Conservation (phyloP, 2,888 invertebrate genomes). For the Lasioglossum villosulum region DNA sequence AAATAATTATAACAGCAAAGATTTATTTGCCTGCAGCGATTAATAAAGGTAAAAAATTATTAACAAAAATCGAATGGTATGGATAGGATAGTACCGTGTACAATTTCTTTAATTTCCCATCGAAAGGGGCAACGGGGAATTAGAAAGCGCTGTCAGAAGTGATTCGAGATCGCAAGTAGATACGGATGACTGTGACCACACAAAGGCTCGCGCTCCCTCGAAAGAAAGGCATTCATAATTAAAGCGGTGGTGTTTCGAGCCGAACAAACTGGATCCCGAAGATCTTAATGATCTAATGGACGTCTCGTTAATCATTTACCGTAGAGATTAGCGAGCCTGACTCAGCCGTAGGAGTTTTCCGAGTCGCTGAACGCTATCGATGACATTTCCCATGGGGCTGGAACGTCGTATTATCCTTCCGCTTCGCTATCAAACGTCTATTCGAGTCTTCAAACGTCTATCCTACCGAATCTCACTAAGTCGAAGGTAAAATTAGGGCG, state of each 20-base stretch:
- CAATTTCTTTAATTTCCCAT: background rate
- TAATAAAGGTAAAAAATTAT: background rate
- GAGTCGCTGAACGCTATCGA: constrained; percentile 1
- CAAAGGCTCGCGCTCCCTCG: background rate
- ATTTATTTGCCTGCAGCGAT: background rate
- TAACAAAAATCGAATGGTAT: background rate
- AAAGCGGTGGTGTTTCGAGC: constrained; percentile 14
- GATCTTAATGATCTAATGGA: constrained; percentile 50
- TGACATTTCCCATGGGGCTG: constrained; percentile 26
- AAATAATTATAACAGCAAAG: background rate
- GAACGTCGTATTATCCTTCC: constrained; percentile 36
- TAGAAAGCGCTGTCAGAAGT: background rate
- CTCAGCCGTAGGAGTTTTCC: constrained; percentile 37
- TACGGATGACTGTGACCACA: constrained; percentile 3
- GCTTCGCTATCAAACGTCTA: constrained; percentile 57
- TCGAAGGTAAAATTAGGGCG: background rate
- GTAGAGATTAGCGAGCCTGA: constrained; percentile 44
- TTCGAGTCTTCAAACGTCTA: constrained; percentile 19
- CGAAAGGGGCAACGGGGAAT: background rate
- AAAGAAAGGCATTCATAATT: constrained; percentile 31
- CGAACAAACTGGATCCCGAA: constrained; percentile 9
- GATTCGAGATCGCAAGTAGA: background rate
- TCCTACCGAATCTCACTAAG: constrained; percentile 16
- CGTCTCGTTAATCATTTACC: constrained; percentile 51
- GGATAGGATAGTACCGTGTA: too few species aligned